These are phyloP conservation scores for Gonioctena quinquepunctata DNA, from an alignment of 1,140 invertebrate species.

Conservation along the genomic window DNA sequence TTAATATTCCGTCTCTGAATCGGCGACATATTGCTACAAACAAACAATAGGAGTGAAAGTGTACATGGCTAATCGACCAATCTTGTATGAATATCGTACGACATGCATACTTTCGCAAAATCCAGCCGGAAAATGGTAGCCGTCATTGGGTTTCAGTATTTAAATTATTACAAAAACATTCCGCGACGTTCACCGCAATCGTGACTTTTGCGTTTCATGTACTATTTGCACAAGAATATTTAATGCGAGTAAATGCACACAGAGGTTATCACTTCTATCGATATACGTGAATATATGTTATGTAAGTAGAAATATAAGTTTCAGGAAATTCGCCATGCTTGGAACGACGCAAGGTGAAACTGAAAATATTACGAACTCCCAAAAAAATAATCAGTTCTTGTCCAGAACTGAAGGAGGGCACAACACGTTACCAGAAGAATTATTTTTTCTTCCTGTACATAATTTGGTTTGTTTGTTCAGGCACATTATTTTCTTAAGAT, in stretches of 20 bases:
- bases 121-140: neutral
- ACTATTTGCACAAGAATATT: constrained; percentile 7
- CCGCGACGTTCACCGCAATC: neutral
- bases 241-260: neutral
- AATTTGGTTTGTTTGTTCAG: too few species aligned
- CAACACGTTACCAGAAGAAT: too few species aligned
- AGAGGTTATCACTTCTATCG: neutral
- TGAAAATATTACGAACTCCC: too few species aligned
- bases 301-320: neutral
- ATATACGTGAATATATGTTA: neutral
- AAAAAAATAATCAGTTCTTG: too few species aligned
- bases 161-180: constrained; percentile 2
- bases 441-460: too few species aligned
- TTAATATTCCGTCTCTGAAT: constrained; percentile 8
- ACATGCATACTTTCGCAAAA: constrained; percentile 4
- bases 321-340: neutral
- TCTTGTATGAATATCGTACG: neutral
- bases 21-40: neutral
- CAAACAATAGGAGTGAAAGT: constrained; percentile 10
- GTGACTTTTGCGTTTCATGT: constrained; percentile 2
- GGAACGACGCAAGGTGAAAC: too few species aligned
- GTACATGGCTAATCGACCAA: neutral
- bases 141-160: neutral
- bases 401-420: too few species aligned
- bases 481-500: too few species aligned